These are phyloP conservation scores for Caenorhabditis drosophilae DNA, from an alignment of 2,888 invertebrate species.

Conservation along the genomic window DNA sequence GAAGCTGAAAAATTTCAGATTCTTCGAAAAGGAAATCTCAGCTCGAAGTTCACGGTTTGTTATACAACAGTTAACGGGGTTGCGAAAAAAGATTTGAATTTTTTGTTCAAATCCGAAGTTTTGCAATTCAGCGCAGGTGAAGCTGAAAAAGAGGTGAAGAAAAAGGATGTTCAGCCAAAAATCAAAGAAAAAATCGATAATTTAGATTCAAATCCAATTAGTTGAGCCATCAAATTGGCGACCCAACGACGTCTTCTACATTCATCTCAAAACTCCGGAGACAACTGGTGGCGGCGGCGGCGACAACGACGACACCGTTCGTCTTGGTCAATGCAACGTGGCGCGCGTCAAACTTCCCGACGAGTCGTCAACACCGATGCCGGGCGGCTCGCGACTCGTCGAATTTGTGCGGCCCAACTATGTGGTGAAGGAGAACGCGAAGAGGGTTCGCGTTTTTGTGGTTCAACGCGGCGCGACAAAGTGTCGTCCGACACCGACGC, in stretches of 20 bases:
- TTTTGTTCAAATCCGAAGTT: conserved; percentile 61
- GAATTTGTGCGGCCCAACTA: conserved; percentile 55
- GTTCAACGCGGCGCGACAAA: conserved; percentile 18
- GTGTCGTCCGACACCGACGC: conserved; percentile 14
- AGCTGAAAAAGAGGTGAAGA: conserved; percentile 72
- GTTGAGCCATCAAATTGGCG: conserved; percentile 75
- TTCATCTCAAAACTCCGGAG: conserved; percentile 72
- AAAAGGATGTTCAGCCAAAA: too few relatives aligned
- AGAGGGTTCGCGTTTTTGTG: conserved; percentile 42
- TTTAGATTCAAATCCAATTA: conserved; percentile 72
- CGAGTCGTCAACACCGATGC: conserved; percentile 18
- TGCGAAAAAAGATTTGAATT: conserved; percentile 74
- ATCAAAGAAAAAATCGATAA: too few relatives aligned
- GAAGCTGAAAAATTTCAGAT: too few relatives aligned
- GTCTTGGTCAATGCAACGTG: conserved; percentile 71
- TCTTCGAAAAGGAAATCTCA: conserved; percentile 47
- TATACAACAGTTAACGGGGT: conserved; percentile 75
- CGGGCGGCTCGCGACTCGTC: conserved; percentile 17
- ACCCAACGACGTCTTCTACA: conserved; percentile 76
- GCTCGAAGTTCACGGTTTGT: conserved; percentile 63
- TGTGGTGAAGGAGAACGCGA: conserved; percentile 49
- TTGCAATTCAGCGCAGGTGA: conserved; percentile 73
- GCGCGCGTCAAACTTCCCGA: conserved; percentile 45
- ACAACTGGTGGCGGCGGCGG: too few relatives aligned
- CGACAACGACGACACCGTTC: conserved; percentile 65